A percentile compares a stretch with the other conserved stretches of the same genome.
Conservation (phyloP, 2,888 invertebrate genomes). For the Tenthredo livida region DNA sequence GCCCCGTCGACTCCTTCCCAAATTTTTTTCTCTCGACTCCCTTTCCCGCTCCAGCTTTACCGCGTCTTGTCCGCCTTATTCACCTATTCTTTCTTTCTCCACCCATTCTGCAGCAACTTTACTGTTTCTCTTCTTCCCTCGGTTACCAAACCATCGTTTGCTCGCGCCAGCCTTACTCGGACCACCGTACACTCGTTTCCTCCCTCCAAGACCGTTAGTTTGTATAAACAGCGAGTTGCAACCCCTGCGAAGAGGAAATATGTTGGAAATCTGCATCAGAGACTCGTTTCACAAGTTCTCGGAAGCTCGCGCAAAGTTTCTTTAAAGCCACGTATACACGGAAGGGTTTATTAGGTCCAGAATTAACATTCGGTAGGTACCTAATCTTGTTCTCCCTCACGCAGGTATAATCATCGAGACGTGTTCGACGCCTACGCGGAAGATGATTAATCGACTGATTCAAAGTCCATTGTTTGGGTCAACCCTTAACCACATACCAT, state of each 20-base stretch:
- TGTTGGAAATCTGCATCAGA: constrained; percentile 60
- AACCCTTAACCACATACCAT: neutral
- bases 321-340: neutral
- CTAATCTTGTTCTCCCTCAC: neutral
- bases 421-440: neutral
- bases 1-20: constrained; percentile 55
- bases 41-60: neutral
- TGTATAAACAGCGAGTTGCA: constrained; percentile 74
- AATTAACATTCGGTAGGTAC: neutral
- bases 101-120: constrained; percentile 54
- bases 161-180: constrained; percentile 50
- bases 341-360: neutral
- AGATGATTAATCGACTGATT: constrained; percentile 18
- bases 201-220: constrained; percentile 63
- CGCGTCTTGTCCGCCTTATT: constrained; percentile 17
- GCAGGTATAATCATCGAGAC: neutral
- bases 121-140: constrained; percentile 54
- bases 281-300: constrained; percentile 1
- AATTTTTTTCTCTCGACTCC: neutral
- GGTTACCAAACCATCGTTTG: constrained; percentile 30
- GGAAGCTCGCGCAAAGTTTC: constrained; percentile 45
- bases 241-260: constrained; percentile 67
- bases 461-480: constrained; percentile 11
- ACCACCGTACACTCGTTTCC: neutral
- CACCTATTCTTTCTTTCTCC: constrained; percentile 35